phyloP scores from a whole-genome alignment of 2,113 vertebrate genomes.

The Psittacus erithacus region DNA sequence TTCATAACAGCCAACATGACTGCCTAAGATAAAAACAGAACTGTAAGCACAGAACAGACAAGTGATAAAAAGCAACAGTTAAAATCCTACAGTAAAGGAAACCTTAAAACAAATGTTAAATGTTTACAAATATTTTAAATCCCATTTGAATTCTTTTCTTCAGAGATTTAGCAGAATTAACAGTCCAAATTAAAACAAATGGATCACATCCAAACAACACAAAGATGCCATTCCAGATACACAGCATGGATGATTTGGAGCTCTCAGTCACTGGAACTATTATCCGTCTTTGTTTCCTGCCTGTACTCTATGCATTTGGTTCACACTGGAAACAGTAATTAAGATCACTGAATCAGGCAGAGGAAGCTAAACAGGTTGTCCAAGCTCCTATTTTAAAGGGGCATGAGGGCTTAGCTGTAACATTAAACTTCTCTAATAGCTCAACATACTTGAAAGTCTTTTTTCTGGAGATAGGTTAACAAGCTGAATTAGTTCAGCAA shows the following conservation, averaged over 20 bases:
- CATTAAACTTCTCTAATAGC: not conserved
- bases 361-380: not conserved
- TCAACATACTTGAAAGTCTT: not conserved
- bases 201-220: not conserved
- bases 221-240: not conserved
- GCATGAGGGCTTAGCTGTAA: not conserved
- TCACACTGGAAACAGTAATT: not conserved
- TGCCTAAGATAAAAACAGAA: constrained; percentile 77
- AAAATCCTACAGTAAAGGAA: not conserved
- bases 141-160: not conserved
- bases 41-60: not conserved
- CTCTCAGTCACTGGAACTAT: not conserved
- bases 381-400: not conserved
- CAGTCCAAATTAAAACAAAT: not conserved
- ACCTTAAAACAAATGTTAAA: not conserved
- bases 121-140: not conserved
- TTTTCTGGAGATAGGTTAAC: not conserved
- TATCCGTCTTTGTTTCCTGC: not conserved
- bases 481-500: not conserved
- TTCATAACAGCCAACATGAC: constrained; percentile 97
- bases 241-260: not conserved
- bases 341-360: not conserved
- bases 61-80: not conserved
- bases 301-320: not conserved
- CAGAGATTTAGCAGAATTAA: not conserved